Percentiles rank a stretch among this genome's conserved stretches.
Evolutionary conservation across 2,113 vertebrate species (phyloP).

Genomic region (Tachysurus vachellii): DNA sequence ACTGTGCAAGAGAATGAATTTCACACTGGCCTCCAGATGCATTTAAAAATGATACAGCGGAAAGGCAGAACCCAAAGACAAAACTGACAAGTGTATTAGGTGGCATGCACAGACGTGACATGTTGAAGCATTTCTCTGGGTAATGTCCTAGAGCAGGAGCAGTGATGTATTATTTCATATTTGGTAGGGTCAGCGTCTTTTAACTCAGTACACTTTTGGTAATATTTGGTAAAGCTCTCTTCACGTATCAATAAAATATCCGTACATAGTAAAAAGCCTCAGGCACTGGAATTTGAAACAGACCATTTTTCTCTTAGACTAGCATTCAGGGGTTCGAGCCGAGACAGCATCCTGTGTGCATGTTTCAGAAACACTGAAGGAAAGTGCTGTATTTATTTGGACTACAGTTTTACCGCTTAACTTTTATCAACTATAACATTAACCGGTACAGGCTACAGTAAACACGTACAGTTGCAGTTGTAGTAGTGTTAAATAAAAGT

Average conservation of each 20-base stretch:
- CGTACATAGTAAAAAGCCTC: background rate
- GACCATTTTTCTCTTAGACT: background rate
- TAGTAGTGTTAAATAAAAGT: background rate
- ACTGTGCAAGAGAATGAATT: conserved; percentile 20
- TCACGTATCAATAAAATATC: background rate
- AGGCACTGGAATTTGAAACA: background rate
- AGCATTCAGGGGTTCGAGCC: background rate
- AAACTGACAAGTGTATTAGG: background rate
- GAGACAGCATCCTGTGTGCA: background rate
- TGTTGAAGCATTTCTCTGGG: background rate
- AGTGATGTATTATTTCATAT: background rate
- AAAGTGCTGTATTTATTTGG: background rate
- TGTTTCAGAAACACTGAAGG: background rate
- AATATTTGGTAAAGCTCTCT: background rate
- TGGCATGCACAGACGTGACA: background rate
- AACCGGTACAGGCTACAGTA: background rate
- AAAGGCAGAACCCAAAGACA: background rate
- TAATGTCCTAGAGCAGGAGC: background rate
- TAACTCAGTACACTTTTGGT: background rate
- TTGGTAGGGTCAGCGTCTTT: background rate
- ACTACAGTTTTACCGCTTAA: background rate
- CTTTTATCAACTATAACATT: background rate
- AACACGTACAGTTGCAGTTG: background rate
- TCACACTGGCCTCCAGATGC: background rate
- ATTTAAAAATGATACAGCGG: conserved; percentile 1